These are phyloP conservation scores for Takifugu ocellatus DNA, from an alignment of 2,797 vertebrate species.

Conservation along the genomic window DNA sequence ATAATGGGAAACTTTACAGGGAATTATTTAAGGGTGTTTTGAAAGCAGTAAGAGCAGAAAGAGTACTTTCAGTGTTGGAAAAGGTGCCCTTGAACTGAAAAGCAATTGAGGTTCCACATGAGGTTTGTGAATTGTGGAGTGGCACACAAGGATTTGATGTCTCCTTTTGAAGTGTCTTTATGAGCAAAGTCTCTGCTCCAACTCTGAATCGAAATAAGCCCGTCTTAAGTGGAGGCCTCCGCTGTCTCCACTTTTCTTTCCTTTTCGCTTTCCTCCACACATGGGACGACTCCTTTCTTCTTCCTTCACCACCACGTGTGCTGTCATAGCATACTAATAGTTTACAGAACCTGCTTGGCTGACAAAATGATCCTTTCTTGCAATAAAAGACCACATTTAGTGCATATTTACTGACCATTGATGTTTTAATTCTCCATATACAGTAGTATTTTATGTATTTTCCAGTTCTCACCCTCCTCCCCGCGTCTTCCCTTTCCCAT, in stretches of 20 bases:
- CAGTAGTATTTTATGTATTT: too few relatives aligned
- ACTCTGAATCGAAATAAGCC: slow-evolving; percentile 72
- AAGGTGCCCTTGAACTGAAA: slow-evolving; percentile 72
- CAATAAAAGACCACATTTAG: too few relatives aligned
- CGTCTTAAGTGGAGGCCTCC: slow-evolving; percentile 63
- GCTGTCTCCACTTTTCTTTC: slow-evolving; percentile 41
- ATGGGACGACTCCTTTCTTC: slow-evolving; percentile 41
- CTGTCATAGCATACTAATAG: slow-evolving; percentile 63
- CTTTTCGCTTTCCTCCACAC: slow-evolving; percentile 44
- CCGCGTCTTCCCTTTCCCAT: neutral
- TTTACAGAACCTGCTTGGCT: slow-evolving; percentile 28
- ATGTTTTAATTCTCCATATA: too few relatives aligned
- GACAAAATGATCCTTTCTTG: slow-evolving; percentile 8
- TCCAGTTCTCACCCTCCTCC: too few relatives aligned
- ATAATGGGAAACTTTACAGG: slow-evolving; percentile 32
- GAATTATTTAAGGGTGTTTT: slow-evolving; percentile 27
- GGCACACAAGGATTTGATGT: slow-evolving; percentile 63
- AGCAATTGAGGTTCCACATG: slow-evolving; percentile 54
- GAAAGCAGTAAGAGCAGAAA: slow-evolving; percentile 25
- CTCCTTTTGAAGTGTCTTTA: slow-evolving; percentile 77
- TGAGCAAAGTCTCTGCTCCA: slow-evolving; percentile 62
- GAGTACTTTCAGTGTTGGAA: slow-evolving; percentile 48
- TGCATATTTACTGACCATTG: too few relatives aligned
- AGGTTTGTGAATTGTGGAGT: slow-evolving; percentile 53
- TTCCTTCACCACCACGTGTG: slow-evolving; percentile 32